phyloP scores from a whole-genome alignment of 2,888 invertebrate species.

The Cheilosia soror region DNA sequence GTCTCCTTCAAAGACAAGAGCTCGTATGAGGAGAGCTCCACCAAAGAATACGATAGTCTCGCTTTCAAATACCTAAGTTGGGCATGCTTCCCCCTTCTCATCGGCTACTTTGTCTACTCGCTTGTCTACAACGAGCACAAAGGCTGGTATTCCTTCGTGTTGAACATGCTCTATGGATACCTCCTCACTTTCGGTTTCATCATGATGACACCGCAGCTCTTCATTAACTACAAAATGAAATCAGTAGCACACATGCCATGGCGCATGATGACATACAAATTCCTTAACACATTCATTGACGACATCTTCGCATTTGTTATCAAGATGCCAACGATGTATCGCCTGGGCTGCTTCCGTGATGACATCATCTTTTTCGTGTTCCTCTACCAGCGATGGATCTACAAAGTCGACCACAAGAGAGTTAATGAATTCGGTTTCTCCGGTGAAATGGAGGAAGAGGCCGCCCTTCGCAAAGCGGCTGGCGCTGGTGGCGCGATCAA shows the following conservation, averaged over 20 bases:
- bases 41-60: conserved; percentile 96
- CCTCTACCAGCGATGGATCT: conserved; percentile 99
- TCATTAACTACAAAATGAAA: conserved; percentile 99
- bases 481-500: conserved; percentile 76
- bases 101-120: conserved; percentile 97
- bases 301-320: conserved; percentile 99
- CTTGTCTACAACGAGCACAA: conserved; percentile 98
- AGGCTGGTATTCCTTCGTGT: conserved; percentile 99
- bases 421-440: conserved; percentile 99
- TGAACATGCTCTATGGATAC: conserved; percentile 98
- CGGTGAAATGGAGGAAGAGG: conserved; percentile 89
- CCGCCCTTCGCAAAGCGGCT: conserved; percentile 75
- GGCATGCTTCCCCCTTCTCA: conserved; percentile 96
- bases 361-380: conserved; percentile 99
- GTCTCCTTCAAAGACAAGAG: conserved; percentile 96
- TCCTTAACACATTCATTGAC: conserved; percentile 99
- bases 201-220: conserved; percentile 99
- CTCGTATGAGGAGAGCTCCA: conserved; percentile 97
- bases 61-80: conserved; percentile 99
- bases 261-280: conserved; percentile 99
- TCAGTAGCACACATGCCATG: conserved; percentile 99
- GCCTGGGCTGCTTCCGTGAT: conserved; percentile 98
- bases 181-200: conserved; percentile 99
- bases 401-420: conserved; percentile 97
- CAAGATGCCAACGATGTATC: conserved; percentile 99